Base-by-base conservation (phyloP, 2,113 vertebrate genomes). In the Dolichallabes microphthalmus region DNA sequence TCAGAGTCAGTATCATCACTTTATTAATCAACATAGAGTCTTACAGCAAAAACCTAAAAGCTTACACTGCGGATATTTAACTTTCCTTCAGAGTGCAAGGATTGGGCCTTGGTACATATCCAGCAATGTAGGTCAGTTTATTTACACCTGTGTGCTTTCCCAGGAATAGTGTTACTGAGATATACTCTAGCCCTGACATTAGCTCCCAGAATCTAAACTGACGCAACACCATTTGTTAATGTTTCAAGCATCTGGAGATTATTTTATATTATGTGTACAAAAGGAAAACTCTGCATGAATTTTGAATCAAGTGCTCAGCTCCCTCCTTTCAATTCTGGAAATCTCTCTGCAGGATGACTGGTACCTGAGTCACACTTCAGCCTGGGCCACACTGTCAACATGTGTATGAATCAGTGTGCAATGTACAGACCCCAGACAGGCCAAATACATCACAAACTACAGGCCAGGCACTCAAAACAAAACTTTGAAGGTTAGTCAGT, bases 341-440 rank as follows among this genome's bases (percentile, higher is more conserved):
- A 61, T 61, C 78, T 64, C 73, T 66, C 60, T 82, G 76, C 60
- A 39, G 66, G 45, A 79, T 32, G 30, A 35, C 80, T 87, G 83
- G 58, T 52, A 85, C 64, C 58, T 39, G 32, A 52, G 69, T 83
- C 81, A 75, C 39, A 84, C 35, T 77, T n/a, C 77, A 76, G 57
- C 68, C 52, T 61, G 17, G 74, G 74, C 69, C 85, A 71, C 22
- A 66, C 76, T 81, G 76, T 88, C 85, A 86, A 19, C 79, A 87
- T 53, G 55, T 80, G 52, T 80, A 53, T 64, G 58, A 74, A 27
- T 55, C 53, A 82, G 66, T 64, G 64, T 63, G 64, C 30, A 71
- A 58, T 32, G 73, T 64, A 76, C n/a, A 10, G 66, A 76, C 32
- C 80, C 61, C n/a, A 71, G 76, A 85, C 39, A 61, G 50, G 19